phyloP scores from a whole-genome alignment of 2,888 invertebrate genomes.

The Anticlea derivata region DNA sequence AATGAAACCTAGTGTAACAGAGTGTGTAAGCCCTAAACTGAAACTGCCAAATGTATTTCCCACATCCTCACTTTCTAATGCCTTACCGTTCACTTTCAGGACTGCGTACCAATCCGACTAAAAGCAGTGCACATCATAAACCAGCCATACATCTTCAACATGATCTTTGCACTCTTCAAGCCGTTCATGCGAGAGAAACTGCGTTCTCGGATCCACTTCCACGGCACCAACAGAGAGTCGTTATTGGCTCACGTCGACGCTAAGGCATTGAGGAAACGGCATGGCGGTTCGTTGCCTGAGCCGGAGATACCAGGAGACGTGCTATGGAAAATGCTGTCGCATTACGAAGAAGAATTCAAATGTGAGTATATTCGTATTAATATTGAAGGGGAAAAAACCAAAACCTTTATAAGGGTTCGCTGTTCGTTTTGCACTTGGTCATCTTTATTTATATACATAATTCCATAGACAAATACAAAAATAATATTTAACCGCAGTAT shows the following conservation, averaged over 20 bases:
- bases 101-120: slow-evolving; percentile 91
- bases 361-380: slow-evolving; percentile 83
- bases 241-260: slow-evolving; percentile 84
- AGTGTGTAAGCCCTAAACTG: no score
- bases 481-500: no score
- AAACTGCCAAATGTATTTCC: no score
- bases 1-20: no score
- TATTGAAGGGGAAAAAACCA: no score
- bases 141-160: slow-evolving; percentile 93
- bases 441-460: no score
- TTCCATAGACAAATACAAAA: no score
- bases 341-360: slow-evolving; percentile 87
- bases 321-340: slow-evolving; percentile 86
- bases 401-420: no score
- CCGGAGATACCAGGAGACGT: slow-evolving; percentile 85
- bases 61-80: no score
- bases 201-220: slow-evolving; percentile 89
- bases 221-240: slow-evolving; percentile 86
- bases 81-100: slow-evolving; percentile 76
- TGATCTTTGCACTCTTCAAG: slow-evolving; percentile 93
- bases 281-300: slow-evolving; percentile 87
- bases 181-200: slow-evolving; percentile 94
- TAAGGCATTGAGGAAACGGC: slow-evolving; percentile 83
- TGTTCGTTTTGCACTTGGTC: no score
- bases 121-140: slow-evolving; percentile 95